phyloP scores from a whole-genome alignment of 2,113 vertebrate genomes.

The Mesembrinibis cayennensis region DNA sequence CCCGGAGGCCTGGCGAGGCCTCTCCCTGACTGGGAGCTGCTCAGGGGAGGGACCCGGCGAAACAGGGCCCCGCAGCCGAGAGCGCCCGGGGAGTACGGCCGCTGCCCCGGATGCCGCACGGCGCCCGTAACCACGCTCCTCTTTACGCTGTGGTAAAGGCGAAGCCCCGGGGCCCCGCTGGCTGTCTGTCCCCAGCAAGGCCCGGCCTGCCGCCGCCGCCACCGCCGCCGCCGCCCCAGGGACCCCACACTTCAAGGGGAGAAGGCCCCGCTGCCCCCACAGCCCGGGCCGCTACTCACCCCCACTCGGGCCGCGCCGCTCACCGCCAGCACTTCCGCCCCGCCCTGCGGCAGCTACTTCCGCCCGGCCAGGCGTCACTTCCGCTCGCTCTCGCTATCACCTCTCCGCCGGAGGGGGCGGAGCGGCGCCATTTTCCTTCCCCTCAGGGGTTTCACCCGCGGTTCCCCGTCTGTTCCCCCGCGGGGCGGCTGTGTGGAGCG shows the following conservation, averaged over 20 bases:
- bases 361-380: background rate
- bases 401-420: accelerated
- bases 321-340: background rate
- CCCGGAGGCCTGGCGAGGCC: background rate
- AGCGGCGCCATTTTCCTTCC: background rate
- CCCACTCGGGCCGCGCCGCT: accelerated
- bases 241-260: accelerated
- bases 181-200: background rate
- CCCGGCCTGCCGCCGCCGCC: accelerated
- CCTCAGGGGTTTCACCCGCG: accelerated
- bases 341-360: background rate
- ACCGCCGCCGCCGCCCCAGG: too few relatives aligned
- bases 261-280: accelerated
- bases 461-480: accelerated
- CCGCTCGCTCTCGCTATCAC: accelerated
- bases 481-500: accelerated
- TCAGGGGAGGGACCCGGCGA: background rate
- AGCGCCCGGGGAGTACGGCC: background rate
- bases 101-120: accelerated
- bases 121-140: accelerated
- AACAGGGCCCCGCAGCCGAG: background rate
- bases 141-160: accelerated
- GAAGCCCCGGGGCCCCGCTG: background rate
- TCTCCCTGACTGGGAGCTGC: background rate
- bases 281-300: background rate